Evolutionary conservation across 2,797 vertebrate species (phyloP).

Genomic region (Uromys caudimaculatus): DNA sequence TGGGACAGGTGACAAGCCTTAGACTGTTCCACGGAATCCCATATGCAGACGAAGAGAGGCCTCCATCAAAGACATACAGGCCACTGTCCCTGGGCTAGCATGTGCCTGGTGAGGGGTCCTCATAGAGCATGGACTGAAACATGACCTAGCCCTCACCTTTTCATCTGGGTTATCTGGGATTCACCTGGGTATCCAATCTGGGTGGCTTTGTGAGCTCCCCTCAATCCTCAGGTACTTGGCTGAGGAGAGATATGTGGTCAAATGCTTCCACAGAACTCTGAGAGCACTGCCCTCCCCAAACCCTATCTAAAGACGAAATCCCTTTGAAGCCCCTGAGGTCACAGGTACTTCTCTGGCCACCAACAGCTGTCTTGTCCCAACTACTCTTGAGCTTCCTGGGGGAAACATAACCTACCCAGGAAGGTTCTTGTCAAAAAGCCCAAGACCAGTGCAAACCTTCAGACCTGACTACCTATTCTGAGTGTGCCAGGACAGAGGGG

Average conservation of each 20-base stretch:
- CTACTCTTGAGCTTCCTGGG: not conserved
- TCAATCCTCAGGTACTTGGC: not conserved
- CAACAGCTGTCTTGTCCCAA: not conserved
- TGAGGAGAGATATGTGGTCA: not conserved
- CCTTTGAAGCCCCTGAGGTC: no score
- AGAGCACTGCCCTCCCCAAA: not conserved
- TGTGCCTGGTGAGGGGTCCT: no score
- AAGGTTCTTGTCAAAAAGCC: not conserved
- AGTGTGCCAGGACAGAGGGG: rapidly evolving
- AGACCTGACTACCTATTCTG: not conserved
- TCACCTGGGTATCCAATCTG: not conserved
- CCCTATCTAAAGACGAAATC: rapidly evolving
- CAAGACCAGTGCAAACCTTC: not conserved
- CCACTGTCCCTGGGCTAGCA: not conserved
- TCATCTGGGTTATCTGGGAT: not conserved
- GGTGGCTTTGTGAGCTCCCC: not conserved
- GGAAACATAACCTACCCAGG: not conserved
- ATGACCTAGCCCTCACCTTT: not conserved
- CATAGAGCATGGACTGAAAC: not conserved
- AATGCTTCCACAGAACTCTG: rapidly evolving
- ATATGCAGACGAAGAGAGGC: not conserved
- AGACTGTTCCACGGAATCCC: no score
- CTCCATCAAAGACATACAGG: not conserved
- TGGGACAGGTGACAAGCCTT: rapidly evolving
- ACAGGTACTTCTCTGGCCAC: not conserved